Evolutionary conservation across 2,113 vertebrate genomes (phyloP), one percentile per base, ranked within the genome.

Genomic region (Dasyurus viverrinus): DNA sequence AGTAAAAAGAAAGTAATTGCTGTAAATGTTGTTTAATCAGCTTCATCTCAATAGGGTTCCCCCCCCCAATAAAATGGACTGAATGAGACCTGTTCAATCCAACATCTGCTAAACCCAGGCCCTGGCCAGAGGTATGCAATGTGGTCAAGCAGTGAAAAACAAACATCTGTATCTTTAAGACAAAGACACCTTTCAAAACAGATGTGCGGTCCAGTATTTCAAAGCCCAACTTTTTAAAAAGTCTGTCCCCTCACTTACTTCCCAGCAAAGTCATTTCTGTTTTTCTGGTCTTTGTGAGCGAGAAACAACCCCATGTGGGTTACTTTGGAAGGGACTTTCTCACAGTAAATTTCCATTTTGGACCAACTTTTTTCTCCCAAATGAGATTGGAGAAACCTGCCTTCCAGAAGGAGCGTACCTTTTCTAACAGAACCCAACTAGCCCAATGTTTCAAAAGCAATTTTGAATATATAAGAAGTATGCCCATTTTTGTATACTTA

Each of bases 151-250:
- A 91, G 97, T 95, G 55, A 93, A 57, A 97, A 97, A 96, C 95
- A 97, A 97, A 98, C 96, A 98, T 98, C 98, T 98, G 97, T 94
- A 98, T 95, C 94, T 95, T 36, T 93, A 97, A 96, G 97, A 98
- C 98, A 98, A 98, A 98, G 97, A 95, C 92, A 93, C 90, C 97
- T 98, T 98, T 98, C 97, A 98, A 97, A 97, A 95, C 95, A 94
- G 95, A 98, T 97, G 97, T 94, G 93, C 96, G 91, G 92, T 90
- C 90, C 24, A 53, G 92, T 94, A 48, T 93, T 94, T 96, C 96
- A 98, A 97, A 97, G 93, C 68, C 91, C 23, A 95, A 90, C 93
- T 92, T 96, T 96, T 91, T 52, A 8, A 52, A 48, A 97, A 97
- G 96, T 98, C 98, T 97, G 95, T 98, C 97, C 68, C 68, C 42